A percentile compares a stretch with the other conserved stretches of the same genome.
Evolutionary conservation across 2,113 vertebrate species (phyloP).

Genomic region (Hydropotes inermis): DNA sequence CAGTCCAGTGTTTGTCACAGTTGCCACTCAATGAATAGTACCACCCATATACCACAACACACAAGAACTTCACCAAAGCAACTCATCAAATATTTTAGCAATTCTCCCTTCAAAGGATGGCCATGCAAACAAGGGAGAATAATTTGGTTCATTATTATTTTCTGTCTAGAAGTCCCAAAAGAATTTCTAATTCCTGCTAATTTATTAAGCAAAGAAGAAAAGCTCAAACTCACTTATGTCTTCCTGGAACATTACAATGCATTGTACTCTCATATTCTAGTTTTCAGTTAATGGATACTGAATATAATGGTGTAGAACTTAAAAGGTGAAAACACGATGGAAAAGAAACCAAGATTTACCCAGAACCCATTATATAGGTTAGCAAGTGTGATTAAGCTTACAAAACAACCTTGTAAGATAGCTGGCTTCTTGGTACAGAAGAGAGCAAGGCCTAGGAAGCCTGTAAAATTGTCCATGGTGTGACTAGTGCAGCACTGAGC

Average conservation of each 20-base stretch:
- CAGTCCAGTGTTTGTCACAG: neutral
- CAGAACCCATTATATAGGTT: neutral
- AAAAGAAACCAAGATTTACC: neutral
- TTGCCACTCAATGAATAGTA: neutral
- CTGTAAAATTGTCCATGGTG: neutral
- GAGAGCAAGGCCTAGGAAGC: neutral
- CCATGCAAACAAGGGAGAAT: neutral
- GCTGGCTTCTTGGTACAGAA: neutral
- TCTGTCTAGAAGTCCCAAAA: neutral
- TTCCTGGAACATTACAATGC: neutral
- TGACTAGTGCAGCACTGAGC: neutral
- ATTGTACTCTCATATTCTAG: neutral
- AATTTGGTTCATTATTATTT: neutral
- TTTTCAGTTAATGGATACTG: neutral
- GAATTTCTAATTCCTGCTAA: neutral
- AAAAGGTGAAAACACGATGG: neutral
- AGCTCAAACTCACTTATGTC: neutral
- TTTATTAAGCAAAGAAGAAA: neutral
- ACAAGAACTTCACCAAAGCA: neutral
- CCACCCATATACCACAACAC: neutral
- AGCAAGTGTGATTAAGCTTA: neutral
- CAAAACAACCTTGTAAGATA: neutral
- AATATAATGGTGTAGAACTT: neutral
- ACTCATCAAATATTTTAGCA: neutral
- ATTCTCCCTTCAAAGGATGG: neutral